Conservation (phyloP, 2,113 vertebrate species). For the Silurus meridionalis region DNA sequence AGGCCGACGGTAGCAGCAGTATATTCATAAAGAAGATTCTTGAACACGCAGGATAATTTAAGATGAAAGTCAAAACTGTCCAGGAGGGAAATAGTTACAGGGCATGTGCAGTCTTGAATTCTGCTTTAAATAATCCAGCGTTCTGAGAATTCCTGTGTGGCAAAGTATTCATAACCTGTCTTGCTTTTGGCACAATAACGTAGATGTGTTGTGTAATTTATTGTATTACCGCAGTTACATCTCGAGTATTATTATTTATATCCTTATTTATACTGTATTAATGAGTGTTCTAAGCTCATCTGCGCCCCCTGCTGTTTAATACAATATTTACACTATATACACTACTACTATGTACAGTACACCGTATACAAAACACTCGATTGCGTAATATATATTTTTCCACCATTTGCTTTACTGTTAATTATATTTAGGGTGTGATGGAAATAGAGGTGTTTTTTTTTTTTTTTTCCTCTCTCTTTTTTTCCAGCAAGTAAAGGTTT, state of each 20-base stretch:
- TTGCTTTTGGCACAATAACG: background rate
- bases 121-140: conserved; percentile 7
- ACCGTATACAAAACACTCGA: background rate
- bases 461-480: background rate
- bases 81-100: background rate
- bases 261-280: conserved; percentile 18
- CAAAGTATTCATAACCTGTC: background rate
- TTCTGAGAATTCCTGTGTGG: background rate
- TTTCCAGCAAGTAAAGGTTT: background rate
- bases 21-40: conserved; percentile 13
- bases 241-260: background rate
- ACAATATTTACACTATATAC: conserved; percentile 11
- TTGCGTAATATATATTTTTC: background rate
- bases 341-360: too few relatives aligned
- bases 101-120: conserved; percentile 1
- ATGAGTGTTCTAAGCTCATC: background rate
- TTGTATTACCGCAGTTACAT: background rate
- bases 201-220: background rate
- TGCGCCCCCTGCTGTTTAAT: conserved; percentile 60
- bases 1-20: background rate
- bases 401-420: too few relatives aligned
- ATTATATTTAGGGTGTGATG: background rate
- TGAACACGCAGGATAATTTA: background rate
- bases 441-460: background rate
- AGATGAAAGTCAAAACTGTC: background rate